phyloP scores from a whole-genome alignment of 2,113 vertebrate genomes.

The Phylloscopus whistleri region DNA sequence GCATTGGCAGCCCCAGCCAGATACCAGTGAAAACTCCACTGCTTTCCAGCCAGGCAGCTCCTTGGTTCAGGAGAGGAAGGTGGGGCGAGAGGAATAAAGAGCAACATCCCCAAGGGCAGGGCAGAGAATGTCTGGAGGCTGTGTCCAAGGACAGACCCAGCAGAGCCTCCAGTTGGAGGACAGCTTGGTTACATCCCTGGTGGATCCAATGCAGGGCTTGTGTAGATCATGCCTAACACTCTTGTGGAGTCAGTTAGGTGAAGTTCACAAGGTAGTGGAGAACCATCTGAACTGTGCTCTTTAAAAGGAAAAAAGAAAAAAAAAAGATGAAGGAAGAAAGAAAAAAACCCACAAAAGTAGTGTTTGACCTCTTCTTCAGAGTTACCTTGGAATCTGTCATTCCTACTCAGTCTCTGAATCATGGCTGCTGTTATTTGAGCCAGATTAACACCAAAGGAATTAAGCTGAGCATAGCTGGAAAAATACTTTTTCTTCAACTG shows the following conservation, averaged over 20 bases:
- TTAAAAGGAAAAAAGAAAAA: background rate
- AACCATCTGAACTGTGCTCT: background rate
- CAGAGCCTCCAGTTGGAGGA: background rate
- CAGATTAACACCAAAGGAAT: background rate
- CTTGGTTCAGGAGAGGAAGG: background rate
- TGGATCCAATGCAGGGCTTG: background rate
- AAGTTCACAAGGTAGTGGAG: background rate
- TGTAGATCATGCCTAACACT: rapidly evolving
- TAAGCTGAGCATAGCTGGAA: background rate
- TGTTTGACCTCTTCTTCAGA: background rate
- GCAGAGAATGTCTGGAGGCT: background rate
- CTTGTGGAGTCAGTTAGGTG: background rate
- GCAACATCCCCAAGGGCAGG: background rate
- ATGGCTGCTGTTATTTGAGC: background rate
- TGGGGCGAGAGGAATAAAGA: background rate
- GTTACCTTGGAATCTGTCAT: background rate
- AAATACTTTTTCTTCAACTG: background rate
- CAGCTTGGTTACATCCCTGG: background rate
- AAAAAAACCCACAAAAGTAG: background rate
- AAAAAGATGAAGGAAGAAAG: background rate
- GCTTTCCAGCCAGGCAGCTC: background rate
- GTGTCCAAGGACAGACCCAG: background rate
- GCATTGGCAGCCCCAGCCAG: background rate
- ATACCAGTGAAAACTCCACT: background rate
- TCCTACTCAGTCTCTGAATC: background rate